Evolutionary conservation across 2,888 invertebrate genomes (phyloP), one percentile per base, ranked within the genome.

Genomic region (Erebia ligea): DNA sequence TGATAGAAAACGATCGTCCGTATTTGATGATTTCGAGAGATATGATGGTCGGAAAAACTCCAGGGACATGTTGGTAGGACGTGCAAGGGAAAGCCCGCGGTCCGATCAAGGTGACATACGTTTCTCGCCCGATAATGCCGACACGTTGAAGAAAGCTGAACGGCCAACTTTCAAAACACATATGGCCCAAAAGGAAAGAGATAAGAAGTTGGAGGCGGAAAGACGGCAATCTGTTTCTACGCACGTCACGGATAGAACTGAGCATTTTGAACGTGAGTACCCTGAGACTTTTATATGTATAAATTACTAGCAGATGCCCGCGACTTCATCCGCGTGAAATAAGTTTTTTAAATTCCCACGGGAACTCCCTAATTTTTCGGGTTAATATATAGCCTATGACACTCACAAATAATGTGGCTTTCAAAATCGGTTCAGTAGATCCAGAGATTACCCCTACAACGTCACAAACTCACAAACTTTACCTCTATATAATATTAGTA

Each of bases 201-300:
- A 93, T 61, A 86, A 91, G 68, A 92, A 92, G 76, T 88, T 94
- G 69, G 96, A 97, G 79, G 95, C 96, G 4, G 96, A 97, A 76
- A 95, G 97, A 72, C 95, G 96, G 79, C 95, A 95, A 69, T 96
- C 97, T 0, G 96, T 96, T 0, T 96, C 96, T 0, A 97, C 97
- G 0, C 95, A 96, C 77, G 95, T 95, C 63, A 96, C 96, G 0
- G 97, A 97, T 75, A 95, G 95, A 84, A 95, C 95, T 73, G 93
- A 94, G 78, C 91, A 92, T 75, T 86, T 92, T 76, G 93, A 94
- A 85, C 88, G 93, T 94, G 77, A 89, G 92, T 90, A 40, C 21
- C n/a, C 13, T 21, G 13, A 54, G 10, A 21, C 11, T 11, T 54
- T 11, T 19, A 21, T 54, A 56, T 34, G 1, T 1, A 6, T 34